Base-by-base conservation (phyloP, 2,113 vertebrate species). In the Felis catus region DNA sequence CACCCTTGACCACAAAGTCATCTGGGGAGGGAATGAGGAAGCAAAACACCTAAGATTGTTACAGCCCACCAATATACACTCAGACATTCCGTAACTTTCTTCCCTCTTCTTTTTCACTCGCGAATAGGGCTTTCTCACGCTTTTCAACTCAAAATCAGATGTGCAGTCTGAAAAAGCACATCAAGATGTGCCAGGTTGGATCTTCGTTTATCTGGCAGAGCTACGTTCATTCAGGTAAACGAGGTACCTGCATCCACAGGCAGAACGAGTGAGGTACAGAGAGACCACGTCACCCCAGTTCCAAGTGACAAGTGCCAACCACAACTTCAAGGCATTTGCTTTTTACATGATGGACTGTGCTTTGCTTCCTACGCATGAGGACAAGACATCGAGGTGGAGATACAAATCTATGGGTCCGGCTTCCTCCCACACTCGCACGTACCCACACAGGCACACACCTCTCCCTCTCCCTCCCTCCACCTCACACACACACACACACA, bases 401-500 rank as follows among this genome's bases (percentile, higher is more conserved):
- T 10, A 71, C 53, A 79, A 84, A 33, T 36, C 29, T 4, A 39
- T 18, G 31, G 31, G 58, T 63, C 53, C 25, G 74, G 23, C 18
- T 33, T 9, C 48, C 21, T 41, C 8, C 13, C 66, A n/a, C 23
- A 8, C 0, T 3, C 45, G 5, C 2, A 45, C 21, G 33, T 4
- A 7, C 4, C 25, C 39, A 7, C 0, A 3, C 23, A 36, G 0
- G 3, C 31, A 33, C 9, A 71, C 10, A 3, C 65, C 58, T 25
- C 58, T 61, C 58, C 58, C 21, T 23, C 55, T 58, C 19, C 7
- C 55, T 21, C 55, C 7, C 55, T 21, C 58, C 21, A 3, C 58
- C 3, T 8, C 58, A 3, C 33, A 9, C 39, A 61, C 6, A 36
- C 51, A 36, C 36, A 11, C 66, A 23, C 8, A 3, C 10, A 31